phyloP scores from a whole-genome alignment of 2,113 vertebrate genomes.

The Zingel zingel region DNA sequence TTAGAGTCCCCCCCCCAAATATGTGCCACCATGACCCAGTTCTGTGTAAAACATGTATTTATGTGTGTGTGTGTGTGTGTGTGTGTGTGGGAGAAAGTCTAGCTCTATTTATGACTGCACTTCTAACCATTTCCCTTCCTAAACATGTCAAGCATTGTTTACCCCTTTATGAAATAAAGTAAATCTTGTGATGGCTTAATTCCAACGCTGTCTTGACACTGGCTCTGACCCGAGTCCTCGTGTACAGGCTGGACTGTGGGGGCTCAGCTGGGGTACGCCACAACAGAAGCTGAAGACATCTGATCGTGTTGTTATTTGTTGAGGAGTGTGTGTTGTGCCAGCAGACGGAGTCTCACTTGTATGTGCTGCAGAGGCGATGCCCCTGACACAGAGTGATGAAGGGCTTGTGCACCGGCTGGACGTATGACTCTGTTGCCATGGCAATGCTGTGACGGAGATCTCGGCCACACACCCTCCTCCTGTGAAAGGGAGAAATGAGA shows the following conservation, averaged over 20 bases:
- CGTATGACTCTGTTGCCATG: constrained; percentile 83
- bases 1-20: constrained; percentile 69
- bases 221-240: background rate
- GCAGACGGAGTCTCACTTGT: constrained; percentile 85
- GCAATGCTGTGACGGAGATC: constrained; percentile 46
- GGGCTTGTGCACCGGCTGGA: constrained; percentile 91
- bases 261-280: background rate
- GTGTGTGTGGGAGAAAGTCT: constrained; percentile 4
- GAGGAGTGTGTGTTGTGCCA: background rate
- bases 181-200: constrained; percentile 6
- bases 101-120: constrained; percentile 23
- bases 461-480: constrained; percentile 87
- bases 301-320: background rate
- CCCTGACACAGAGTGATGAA: constrained; percentile 92
- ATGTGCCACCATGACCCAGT: constrained; percentile 65
- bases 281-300: background rate
- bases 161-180: constrained; percentile 27
- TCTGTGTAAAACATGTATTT: constrained; percentile 14
- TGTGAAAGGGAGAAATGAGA: constrained; percentile 56
- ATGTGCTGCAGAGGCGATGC: constrained; percentile 92
- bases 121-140: constrained; percentile 20
- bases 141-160: constrained; percentile 53
- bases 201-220: background rate
- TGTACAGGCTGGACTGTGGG: background rate
- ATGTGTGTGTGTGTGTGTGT: constrained; percentile 7